Conservation (phyloP, 2,113 vertebrate genomes). For the Phyllopteryx taeniolatus region DNA sequence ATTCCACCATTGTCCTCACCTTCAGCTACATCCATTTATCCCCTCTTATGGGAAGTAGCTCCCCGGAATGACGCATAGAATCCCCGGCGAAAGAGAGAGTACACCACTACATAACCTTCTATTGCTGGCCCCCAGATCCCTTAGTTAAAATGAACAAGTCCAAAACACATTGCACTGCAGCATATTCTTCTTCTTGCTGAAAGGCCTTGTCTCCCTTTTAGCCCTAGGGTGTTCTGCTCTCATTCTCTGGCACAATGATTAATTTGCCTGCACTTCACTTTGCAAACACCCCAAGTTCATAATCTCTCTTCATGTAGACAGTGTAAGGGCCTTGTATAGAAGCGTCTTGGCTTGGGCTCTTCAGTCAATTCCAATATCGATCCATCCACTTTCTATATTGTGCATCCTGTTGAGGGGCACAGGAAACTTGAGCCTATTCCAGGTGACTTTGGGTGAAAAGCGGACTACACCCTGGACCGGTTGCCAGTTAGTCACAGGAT, state of each 20-base stretch:
- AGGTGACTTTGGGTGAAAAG: no score
- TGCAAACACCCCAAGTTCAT: constrained; percentile 73
- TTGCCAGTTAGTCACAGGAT: no score
- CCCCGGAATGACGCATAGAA: constrained; percentile 51
- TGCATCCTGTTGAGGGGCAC: no score
- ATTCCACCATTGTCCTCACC: constrained; percentile 68
- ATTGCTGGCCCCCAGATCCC: constrained; percentile 17
- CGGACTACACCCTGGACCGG: no score
- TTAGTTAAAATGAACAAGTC: constrained; percentile 69
- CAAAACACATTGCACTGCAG: constrained; percentile 54
- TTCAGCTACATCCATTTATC: constrained; percentile 72
- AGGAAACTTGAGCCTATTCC: no score
- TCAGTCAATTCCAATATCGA: background rate
- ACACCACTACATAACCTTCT: constrained; percentile 32
- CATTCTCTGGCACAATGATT: constrained; percentile 80
- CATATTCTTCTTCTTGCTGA: constrained; percentile 65
- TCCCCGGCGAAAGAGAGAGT: constrained; percentile 27
- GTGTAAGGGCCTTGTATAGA: constrained; percentile 24
- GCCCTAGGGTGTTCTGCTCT: constrained; percentile 72
- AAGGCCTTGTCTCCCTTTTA: constrained; percentile 72
- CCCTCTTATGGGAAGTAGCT: constrained; percentile 70
- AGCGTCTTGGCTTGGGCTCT: constrained; percentile 18
- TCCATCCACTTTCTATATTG: no score
- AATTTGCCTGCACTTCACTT: constrained; percentile 75
- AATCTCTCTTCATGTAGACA: constrained; percentile 32